Conservation (phyloP, 2,113 vertebrate genomes). For the Carassius carassius region DNA sequence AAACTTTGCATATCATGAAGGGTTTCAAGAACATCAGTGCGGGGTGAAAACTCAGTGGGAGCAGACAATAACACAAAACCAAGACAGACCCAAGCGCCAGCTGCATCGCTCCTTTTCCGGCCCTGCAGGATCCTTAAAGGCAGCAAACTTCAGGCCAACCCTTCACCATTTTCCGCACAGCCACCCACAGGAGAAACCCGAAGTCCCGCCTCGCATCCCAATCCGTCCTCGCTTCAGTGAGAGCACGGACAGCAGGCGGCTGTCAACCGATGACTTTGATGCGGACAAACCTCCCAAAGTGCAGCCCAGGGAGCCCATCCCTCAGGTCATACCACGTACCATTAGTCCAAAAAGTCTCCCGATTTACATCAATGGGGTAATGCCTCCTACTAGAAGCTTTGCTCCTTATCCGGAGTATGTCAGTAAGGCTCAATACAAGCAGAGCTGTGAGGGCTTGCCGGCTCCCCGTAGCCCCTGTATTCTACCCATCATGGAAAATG, state of each 20-base stretch:
- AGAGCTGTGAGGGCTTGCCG: conserved; percentile 79
- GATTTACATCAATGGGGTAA: conserved; percentile 92
- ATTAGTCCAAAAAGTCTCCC: conserved; percentile 93
- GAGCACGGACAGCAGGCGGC: conserved; percentile 74
- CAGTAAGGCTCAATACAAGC: conserved; percentile 87
- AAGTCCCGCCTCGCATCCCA: conserved; percentile 88
- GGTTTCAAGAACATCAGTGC: neutral
- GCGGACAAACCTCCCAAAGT: conserved; percentile 90
- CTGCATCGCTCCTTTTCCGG: conserved; percentile 80
- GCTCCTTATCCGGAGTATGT: conserved; percentile 96
- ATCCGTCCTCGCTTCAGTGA: conserved; percentile 81
- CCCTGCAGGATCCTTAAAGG: conserved; percentile 83
- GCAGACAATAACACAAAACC: conserved; percentile 7
- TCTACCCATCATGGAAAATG: conserved; percentile 93
- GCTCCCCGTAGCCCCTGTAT: conserved; percentile 81
- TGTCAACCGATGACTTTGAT: conserved; percentile 79
- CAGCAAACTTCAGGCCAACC: conserved; percentile 63
- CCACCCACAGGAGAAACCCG: conserved; percentile 82
- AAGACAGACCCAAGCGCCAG: conserved; percentile 62
- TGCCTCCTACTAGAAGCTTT: conserved; percentile 98
- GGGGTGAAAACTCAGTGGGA: neutral
- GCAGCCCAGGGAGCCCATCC: conserved; percentile 87
- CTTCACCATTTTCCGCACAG: conserved; percentile 60
- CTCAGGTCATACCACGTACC: conserved; percentile 82
- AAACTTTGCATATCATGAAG: conserved; percentile 88